A percentile compares a stretch with the other conserved stretches of the same genome.
Conservation (phyloP, 2,888 invertebrate species). For the Tupiocoris notatus region DNA sequence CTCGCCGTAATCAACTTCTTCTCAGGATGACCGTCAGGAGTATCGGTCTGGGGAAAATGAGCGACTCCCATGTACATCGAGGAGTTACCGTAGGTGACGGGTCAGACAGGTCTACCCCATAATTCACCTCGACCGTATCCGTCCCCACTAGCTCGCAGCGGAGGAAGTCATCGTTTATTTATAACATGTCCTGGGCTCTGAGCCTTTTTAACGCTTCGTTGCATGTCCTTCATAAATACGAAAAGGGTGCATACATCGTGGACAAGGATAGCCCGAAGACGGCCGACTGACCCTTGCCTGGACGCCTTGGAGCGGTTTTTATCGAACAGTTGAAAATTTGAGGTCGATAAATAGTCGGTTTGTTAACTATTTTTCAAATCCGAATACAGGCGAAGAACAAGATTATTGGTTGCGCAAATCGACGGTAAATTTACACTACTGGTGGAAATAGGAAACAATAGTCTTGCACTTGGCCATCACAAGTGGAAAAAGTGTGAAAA, state of each 20-base stretch:
- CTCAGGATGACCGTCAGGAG: constrained; percentile 3
- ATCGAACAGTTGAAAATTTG: no score
- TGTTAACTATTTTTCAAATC: no score
- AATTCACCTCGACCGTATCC: neutral
- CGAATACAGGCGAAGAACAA: no score
- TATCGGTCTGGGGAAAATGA: constrained; percentile 25
- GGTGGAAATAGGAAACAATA: no score
- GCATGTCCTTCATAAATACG: neutral
- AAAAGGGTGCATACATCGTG: neutral
- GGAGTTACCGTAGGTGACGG: constrained; percentile 27
- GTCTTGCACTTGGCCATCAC: no score
- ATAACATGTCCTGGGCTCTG: constrained; percentile 7
- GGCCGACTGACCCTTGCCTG: no score
- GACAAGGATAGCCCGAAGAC: neutral
- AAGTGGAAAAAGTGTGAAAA: no score
- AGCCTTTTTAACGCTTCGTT: constrained; percentile 24
- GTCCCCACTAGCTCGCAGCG: neutral
- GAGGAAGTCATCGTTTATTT: constrained; percentile 37
- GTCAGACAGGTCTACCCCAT: constrained; percentile 30
- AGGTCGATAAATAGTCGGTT: no score
- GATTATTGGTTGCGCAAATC: no score
- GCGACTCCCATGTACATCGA: constrained; percentile 17
- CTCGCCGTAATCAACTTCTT: neutral
- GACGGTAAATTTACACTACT: no score
- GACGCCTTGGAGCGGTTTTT: no score